A percentile compares a stretch with the other conserved stretches of the same genome.
These are phyloP conservation scores for Patella depressa DNA, from an alignment of 2,888 invertebrate species.

Conservation along the genomic window DNA sequence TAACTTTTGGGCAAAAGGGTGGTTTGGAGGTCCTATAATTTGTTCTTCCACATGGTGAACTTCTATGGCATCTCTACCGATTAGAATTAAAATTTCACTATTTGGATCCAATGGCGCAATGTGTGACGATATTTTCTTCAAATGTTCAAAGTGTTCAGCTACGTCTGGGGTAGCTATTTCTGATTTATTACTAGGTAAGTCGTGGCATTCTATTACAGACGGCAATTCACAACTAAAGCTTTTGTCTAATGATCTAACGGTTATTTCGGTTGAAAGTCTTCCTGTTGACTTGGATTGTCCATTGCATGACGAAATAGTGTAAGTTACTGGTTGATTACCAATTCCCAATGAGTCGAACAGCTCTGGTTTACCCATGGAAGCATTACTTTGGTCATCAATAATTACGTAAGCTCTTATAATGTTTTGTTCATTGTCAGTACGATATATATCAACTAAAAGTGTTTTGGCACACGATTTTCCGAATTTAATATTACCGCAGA, in stretches of 20 bases:
- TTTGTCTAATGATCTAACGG: conserved; percentile 19
- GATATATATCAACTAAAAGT: conserved; percentile 17
- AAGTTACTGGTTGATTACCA: not conserved
- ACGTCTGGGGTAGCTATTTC: conserved; percentile 29
- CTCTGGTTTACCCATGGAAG: conserved; percentile 17
- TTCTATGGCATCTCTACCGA: conserved; percentile 32
- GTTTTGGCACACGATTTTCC: conserved; percentile 30
- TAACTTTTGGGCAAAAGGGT: conserved; percentile 32
- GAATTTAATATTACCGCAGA: too few relatives aligned
- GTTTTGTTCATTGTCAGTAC: not conserved
- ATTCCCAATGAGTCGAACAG: conserved; percentile 19
- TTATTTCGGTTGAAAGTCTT: conserved; percentile 12
- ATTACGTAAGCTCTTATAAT: conserved; percentile 15
- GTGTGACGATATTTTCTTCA: conserved; percentile 8
- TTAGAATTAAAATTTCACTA: conserved; percentile 26
- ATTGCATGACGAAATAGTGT: conserved; percentile 20
- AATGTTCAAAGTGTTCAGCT: conserved; percentile 14
- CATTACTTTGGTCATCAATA: conserved; percentile 30
- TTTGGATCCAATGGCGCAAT: conserved; percentile 22
- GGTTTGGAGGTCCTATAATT: conserved; percentile 19
- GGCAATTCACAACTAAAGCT: not conserved
- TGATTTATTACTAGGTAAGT: conserved; percentile 19
- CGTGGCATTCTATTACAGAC: conserved; percentile 24
- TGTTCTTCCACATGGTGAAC: conserved; percentile 40
- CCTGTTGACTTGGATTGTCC: conserved; percentile 14